These are phyloP conservation scores for Pristionchus fissidentatus DNA, from an alignment of 2,888 invertebrate genomes.

Conservation along the genomic window DNA sequence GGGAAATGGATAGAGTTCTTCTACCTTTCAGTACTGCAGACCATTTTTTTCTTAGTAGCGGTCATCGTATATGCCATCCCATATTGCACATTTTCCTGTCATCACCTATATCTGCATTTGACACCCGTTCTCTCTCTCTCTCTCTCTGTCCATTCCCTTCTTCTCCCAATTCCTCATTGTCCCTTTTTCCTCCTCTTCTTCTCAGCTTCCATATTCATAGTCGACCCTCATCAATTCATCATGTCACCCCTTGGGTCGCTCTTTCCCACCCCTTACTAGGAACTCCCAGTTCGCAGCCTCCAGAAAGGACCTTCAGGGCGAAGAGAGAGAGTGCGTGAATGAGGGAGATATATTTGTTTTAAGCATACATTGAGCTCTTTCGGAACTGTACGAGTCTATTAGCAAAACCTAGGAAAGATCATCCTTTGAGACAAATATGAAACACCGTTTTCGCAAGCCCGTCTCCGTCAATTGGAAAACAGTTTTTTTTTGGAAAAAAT, in stretches of 20 bases:
- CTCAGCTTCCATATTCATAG: slow-evolving; percentile 19
- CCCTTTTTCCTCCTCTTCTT: not conserved
- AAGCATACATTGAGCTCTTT: too few species aligned
- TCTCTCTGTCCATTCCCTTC: slow-evolving; percentile 2
- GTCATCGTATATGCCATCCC: not conserved
- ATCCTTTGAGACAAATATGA: too few species aligned
- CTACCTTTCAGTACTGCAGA: not conserved
- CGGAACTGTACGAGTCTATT: too few species aligned
- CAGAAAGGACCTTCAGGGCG: too few species aligned
- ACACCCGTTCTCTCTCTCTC: not conserved
- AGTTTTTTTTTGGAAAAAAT: too few species aligned
- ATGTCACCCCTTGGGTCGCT: not conserved
- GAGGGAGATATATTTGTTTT: too few species aligned
- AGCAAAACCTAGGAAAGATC: too few species aligned
- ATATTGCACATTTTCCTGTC: not conserved
- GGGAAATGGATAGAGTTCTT: too few species aligned
- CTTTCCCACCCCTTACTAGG: not conserved
- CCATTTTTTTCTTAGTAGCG: not conserved
- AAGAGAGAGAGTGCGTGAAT: too few species aligned
- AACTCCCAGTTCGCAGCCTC: not conserved
- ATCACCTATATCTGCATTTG: not conserved
- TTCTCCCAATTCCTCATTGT: not conserved
- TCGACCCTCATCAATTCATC: slow-evolving; percentile 22
- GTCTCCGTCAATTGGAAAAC: too few species aligned
- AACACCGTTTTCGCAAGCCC: too few species aligned